These are phyloP conservation scores for Calonectris borealis DNA, from an alignment of 2,113 vertebrate species.

Conservation along the genomic window DNA sequence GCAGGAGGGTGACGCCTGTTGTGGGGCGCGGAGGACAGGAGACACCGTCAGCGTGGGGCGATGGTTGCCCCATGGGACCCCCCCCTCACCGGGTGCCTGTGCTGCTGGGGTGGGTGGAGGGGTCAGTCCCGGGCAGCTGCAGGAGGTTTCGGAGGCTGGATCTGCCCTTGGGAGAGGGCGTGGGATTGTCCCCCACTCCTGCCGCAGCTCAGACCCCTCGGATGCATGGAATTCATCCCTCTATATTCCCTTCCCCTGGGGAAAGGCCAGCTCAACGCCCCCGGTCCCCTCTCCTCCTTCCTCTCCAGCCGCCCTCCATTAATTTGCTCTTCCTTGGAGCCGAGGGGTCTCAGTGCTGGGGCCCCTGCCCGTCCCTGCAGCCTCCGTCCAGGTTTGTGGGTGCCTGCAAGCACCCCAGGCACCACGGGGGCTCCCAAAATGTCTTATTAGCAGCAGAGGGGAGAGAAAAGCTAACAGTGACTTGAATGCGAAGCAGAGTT, in stretches of 20 bases:
- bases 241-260: too few species aligned
- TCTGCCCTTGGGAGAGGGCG: background rate
- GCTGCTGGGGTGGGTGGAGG: fast-evolving
- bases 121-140: background rate
- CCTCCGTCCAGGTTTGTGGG: fast-evolving
- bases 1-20: constrained; percentile 28
- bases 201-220: background rate
- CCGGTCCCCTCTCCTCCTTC: background rate
- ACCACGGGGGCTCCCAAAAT: fast-evolving
- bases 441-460: fast-evolving
- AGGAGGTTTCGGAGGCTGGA: background rate
- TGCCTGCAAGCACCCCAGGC: background rate
- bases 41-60: fast-evolving
- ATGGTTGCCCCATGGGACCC: background rate
- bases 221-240: background rate
- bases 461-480: background rate
- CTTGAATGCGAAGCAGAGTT: background rate
- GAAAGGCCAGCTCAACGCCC: too few species aligned
- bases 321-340: background rate
- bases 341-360: fast-evolving
- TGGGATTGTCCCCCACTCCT: fast-evolving
- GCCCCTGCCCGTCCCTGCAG: background rate
- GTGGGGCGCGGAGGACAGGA: background rate
- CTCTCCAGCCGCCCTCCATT: background rate
- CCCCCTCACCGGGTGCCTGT: background rate